Conservation (phyloP, 2,113 vertebrate species). For the Poecilia latipinna region DNA sequence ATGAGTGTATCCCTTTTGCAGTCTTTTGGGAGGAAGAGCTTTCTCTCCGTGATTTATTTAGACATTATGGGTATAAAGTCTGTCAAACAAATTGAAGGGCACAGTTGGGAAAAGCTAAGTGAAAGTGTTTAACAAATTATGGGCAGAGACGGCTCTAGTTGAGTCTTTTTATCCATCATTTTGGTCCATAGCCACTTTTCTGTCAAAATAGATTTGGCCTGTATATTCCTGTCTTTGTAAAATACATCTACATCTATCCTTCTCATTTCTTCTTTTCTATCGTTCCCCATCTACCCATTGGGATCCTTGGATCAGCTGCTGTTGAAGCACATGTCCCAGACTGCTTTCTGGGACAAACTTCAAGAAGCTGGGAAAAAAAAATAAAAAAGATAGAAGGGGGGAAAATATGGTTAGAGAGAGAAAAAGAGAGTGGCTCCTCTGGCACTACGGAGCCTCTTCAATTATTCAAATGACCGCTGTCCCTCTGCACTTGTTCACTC, state of each 20-base stretch:
- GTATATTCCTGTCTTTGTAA: conserved; percentile 41
- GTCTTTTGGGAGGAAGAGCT: conserved; percentile 9
- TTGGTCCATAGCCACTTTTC: conserved; percentile 55
- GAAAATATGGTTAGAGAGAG: conserved; percentile 46
- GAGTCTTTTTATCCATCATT: conserved; percentile 51
- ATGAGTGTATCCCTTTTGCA: conserved; percentile 9
- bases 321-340: conserved; percentile 61
- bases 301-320: conserved; percentile 61
- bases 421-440: conserved; percentile 59
- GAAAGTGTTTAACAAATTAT: conserved; percentile 69
- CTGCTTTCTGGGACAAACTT: conserved; percentile 80
- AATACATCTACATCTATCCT: conserved; percentile 37
- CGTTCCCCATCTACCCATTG: conserved; percentile 54
- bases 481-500: conserved; percentile 78
- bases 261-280: conserved; percentile 44
- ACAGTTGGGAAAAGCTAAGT: conserved; percentile 51
- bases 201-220: conserved; percentile 62
- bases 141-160: conserved; percentile 42
- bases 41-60: conserved; percentile 49
- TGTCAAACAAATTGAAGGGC: conserved; percentile 65
- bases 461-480: conserved; percentile 79
- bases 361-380: conserved; percentile 51
- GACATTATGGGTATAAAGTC: conserved; percentile 51
- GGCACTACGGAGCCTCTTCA: conserved; percentile 70
- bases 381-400: conserved; percentile 28